Evolutionary conservation across 2,888 invertebrate genomes (phyloP).

Genomic region (Drosophila helvetica): DNA sequence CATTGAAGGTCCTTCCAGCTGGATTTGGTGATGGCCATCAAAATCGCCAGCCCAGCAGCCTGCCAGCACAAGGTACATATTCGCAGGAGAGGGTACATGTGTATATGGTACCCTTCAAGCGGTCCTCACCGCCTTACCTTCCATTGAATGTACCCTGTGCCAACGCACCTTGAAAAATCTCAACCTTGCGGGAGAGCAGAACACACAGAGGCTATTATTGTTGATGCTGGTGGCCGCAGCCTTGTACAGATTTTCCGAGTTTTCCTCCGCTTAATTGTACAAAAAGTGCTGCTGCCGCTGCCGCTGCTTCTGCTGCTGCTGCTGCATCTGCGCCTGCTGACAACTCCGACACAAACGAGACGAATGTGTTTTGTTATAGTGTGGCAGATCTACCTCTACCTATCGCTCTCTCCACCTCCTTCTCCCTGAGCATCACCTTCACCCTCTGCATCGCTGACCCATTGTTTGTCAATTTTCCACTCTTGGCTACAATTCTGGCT

Average conservation of each 20-base stretch:
- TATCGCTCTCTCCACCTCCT: slow-evolving; percentile 1
- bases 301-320: slow-evolving; percentile 27
- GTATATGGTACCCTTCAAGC: not conserved
- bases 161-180: slow-evolving; percentile 62
- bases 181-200: slow-evolving; percentile 38
- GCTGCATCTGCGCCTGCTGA: slow-evolving; percentile 66
- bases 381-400: slow-evolving; percentile 42
- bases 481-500: slow-evolving; percentile 57
- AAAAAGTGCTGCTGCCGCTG: slow-evolving; percentile 35
- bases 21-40: slow-evolving; percentile 63
- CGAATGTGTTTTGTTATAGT: slow-evolving; percentile 48
- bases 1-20: slow-evolving; percentile 69
- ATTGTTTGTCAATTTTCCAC: slow-evolving; percentile 74
- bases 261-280: slow-evolving; percentile 58
- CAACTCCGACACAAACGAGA: slow-evolving; percentile 23
- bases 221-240: slow-evolving; percentile 42
- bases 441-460: slow-evolving; percentile 23
- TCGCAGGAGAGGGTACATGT: not conserved
- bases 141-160: not conserved
- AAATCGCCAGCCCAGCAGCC: slow-evolving; percentile 45
- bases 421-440: slow-evolving; percentile 24
- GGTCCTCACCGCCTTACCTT: not conserved
- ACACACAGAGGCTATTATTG: slow-evolving; percentile 17
- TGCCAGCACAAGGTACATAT: slow-evolving; percentile 6
- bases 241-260: slow-evolving; percentile 66